Base-by-base conservation (phyloP, 2,113 vertebrate genomes). In the Centropus bengalensis region DNA sequence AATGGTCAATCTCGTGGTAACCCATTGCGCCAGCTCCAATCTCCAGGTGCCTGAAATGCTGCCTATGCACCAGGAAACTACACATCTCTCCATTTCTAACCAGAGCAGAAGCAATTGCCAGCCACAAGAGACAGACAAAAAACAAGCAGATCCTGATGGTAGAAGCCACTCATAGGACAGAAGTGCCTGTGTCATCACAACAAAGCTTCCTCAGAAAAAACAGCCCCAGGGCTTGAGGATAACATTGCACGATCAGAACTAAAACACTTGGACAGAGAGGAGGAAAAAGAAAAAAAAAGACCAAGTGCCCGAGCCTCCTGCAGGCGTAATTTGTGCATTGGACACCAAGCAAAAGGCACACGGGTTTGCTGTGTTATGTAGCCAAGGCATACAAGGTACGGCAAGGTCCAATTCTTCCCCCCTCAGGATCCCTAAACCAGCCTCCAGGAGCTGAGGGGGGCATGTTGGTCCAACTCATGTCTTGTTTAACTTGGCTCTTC, bases 401-500 rank as follows among this genome's bases (percentile, higher is more conserved):
- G 87, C 86, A 74, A 96, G 81, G 79, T 71, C 76, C 91, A 86
- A 13, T 47, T 77, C 23, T 76, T 94, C 76, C 73, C 86, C 96
- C 85, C 88, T 71, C 66, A 87, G 95, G 96, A 95, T 28, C 63
- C 76, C 92, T 95, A 84, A 97, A 88, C 6, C 7, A 2, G 47
- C 79, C 96, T 94, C 73, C 77, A 91, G 94, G 96, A 96, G 84
- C 94, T 84, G 94, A 79, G 76, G 91, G 93, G 96, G 96, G 84
- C 90, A 96, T 56, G 32, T 89, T 86, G 64, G 87, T 49, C 94
- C 84, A 96, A 97, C 97, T 97, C 96, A 94, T 95, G 94, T 89
- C 91, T 94, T 96, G 96, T 97, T 97, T 93, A 44, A 96, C 95
- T 97, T 97, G 97, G 97, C 94, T 88, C 36, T 68, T 95, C 4